Percentiles rank a stretch among this genome's conserved stretches.
Conservation (phyloP, 2,888 invertebrate genomes). For the Sepioteuthis lessoniana region DNA sequence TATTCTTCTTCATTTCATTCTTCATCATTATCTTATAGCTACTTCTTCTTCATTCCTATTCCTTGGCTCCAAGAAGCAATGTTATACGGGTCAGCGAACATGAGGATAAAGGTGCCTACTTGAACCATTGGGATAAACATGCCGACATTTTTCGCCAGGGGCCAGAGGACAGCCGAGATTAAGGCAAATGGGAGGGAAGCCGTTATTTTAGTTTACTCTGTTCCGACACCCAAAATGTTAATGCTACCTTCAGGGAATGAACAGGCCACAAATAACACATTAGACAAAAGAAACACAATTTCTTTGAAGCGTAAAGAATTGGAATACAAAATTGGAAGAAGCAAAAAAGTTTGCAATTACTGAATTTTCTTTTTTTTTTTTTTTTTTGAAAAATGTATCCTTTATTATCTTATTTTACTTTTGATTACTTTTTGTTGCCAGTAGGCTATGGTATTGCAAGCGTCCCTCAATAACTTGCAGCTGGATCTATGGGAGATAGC, state of each 20-base stretch:
- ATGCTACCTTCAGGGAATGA: constrained; percentile 46
- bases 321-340: neutral
- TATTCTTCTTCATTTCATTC: neutral
- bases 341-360: constrained; percentile 37
- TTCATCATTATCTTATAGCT: neutral
- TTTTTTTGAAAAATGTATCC: neutral
- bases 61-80: neutral
- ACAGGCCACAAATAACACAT: constrained; percentile 47
- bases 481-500: too few relatives aligned
- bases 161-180: neutral
- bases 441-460: too few relatives aligned
- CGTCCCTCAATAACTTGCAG: too few relatives aligned
- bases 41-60: neutral
- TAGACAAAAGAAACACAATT: constrained; percentile 37
- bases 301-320: constrained; percentile 47
- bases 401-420: too few relatives aligned
- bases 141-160: constrained; percentile 43
- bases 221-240: constrained; percentile 48
- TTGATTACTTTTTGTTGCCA: too few relatives aligned
- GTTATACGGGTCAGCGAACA: constrained; percentile 45
- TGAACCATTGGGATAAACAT: constrained; percentile 46
- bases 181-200: constrained; percentile 36
- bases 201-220: neutral
- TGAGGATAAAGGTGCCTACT: constrained; percentile 44
- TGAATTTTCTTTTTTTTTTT: neutral